Evolutionary conservation across 2,888 invertebrate genomes (phyloP).

Genomic region (Drosophila mercatorum): DNA sequence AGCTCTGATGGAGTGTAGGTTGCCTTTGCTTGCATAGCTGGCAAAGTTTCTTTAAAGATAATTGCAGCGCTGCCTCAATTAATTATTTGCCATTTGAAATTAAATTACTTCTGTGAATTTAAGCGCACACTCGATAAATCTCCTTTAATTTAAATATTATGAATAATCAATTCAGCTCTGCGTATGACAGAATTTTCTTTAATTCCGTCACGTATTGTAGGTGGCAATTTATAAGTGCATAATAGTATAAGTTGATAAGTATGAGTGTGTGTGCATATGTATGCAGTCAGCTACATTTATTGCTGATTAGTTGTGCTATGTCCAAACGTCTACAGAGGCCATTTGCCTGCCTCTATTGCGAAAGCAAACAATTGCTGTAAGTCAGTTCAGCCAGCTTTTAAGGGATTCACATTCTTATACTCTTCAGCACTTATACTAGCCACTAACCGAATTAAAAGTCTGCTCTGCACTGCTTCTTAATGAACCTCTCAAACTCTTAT

Average conservation of each 20-base stretch:
- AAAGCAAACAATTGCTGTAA: neutral
- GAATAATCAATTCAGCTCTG: neutral
- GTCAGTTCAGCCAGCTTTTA: neutral
- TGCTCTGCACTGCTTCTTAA: too few relatives aligned
- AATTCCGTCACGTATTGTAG: neutral
- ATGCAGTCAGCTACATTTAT: too few relatives aligned
- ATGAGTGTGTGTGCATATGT: too few relatives aligned
- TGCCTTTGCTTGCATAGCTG: neutral
- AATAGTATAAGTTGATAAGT: neutral
- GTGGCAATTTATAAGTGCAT: neutral
- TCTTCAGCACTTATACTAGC: too few relatives aligned
- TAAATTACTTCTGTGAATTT: neutral
- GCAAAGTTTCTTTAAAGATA: neutral
- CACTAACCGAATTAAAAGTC: too few relatives aligned
- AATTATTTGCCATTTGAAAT: neutral
- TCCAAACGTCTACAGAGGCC: too few relatives aligned
- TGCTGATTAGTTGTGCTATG: too few relatives aligned
- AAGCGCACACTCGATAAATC: neutral
- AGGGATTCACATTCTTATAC: neutral
- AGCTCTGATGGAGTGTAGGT: slow-evolving; percentile 4
- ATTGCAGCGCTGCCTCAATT: neutral
- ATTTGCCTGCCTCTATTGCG: neutral
- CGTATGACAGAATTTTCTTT: too few relatives aligned
- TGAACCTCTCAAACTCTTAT: too few relatives aligned
- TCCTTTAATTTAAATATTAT: neutral